Base-by-base conservation (phyloP, 2,113 vertebrate species). In the Paracanthobrama guichenoti region DNA sequence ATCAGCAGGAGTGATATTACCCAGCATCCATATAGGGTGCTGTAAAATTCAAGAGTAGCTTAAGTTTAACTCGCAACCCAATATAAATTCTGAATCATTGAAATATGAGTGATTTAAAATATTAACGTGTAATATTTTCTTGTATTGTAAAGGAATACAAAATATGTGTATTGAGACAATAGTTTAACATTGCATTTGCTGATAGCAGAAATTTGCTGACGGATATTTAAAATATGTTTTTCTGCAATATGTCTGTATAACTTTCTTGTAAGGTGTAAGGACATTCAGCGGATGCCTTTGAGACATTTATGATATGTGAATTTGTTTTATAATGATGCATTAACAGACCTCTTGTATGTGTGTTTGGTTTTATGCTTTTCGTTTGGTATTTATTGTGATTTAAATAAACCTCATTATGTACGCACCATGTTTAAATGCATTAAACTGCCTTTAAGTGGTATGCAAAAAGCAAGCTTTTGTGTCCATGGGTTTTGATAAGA, bases 401-500 rank as follows among this genome's bases (percentile, higher is more conserved):
- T 46, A 79, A 62, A 26, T 79, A 26, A 79, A 62, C 76, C n/a
- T 26, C 3, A 62, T 79, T 79, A 46, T 78, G 20, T 59, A n/a
- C 5, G 0, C 75, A 39, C 22, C 20, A 24, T 57, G 76, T 62
- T 66, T 24, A 50, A 69, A 60, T 72, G 72, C 50, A 31, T 84
- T 57, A 46, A 14, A 50, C 59, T 53, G 18, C 16, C 60, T 46
- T 60, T 69, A 18, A 69, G 48, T 46, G 72, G 60, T 35, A 50
- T 71, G 79, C 79, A 79, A 48, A 69, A 82, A 12, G 31, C 20
- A 71, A 22, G 53, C 31, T 42, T 73, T 44, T 71, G 73, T 76
- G 82, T 79, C 59, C 24, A 35, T n/a, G 42, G 57, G 24, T 64
- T 84, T 79, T 75, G 75, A 64, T 67, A n/a, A 50, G 26, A 72